Evolutionary conservation across 2,113 vertebrate genomes (phyloP).

Genomic region (Callipepla squamata): DNA sequence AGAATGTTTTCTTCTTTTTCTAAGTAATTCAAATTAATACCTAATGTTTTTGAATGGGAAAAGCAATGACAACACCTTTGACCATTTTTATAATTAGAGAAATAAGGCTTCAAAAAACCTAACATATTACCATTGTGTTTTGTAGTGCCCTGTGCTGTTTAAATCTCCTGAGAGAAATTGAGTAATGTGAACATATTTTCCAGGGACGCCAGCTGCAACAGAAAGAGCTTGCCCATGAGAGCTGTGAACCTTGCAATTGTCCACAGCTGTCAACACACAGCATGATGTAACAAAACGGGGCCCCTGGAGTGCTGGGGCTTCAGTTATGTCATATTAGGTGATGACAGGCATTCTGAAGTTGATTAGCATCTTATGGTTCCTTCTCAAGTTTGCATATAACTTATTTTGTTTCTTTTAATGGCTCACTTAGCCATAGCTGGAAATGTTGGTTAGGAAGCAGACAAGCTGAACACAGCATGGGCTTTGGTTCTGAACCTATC

Average conservation of each 20-base stretch:
- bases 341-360: neutral
- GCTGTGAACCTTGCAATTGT: neutral
- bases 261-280: neutral
- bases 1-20: neutral
- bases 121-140: neutral
- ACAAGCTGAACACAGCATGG: rapidly evolving
- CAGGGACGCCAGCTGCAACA: neutral
- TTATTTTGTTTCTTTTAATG: neutral
- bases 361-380: neutral
- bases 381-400: neutral
- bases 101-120: neutral
- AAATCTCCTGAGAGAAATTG: neutral
- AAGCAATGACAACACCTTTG: neutral
- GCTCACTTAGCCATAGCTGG: rapidly evolving
- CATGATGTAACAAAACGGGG: neutral
- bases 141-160: neutral
- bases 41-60: neutral
- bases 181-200: neutral
- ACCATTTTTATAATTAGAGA: neutral
- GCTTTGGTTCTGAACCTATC: neutral
- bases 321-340: neutral
- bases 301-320: neutral
- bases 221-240: neutral
- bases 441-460: neutral
- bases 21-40: neutral